Evolutionary conservation across 2,113 vertebrate genomes (phyloP).

Genomic region (Apteryx mantelli): DNA sequence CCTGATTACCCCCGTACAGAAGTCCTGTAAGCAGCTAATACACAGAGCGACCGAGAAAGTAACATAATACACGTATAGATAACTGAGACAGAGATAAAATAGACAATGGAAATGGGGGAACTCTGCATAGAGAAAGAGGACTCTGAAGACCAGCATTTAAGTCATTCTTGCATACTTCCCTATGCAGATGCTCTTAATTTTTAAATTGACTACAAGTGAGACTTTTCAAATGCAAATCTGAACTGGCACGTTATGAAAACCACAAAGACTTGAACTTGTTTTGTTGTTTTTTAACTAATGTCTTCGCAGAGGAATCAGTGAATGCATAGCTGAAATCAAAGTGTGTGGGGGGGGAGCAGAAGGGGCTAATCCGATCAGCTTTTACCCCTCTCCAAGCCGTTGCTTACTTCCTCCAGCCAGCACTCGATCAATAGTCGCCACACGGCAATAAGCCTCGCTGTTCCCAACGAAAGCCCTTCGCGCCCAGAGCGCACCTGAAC

Average conservation of each 20-base stretch:
- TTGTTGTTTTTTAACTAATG: too few relatives aligned
- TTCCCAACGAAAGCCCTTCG: too few relatives aligned
- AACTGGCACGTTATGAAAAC: background rate
- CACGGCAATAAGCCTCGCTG: background rate
- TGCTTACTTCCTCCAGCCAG: background rate
- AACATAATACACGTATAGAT: accelerated
- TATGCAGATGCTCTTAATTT: accelerated
- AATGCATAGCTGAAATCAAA: background rate
- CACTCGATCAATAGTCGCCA: accelerated
- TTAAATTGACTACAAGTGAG: background rate
- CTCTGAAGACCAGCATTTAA: accelerated
- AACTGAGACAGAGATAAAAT: accelerated
- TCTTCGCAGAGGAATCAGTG: background rate
- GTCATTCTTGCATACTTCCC: background rate
- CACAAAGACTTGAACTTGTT: accelerated
- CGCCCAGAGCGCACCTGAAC: too few relatives aligned
- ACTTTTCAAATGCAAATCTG: background rate
- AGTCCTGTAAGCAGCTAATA: accelerated
- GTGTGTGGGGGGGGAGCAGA: too few relatives aligned
- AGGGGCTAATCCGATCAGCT: background rate
- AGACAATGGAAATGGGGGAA: accelerated
- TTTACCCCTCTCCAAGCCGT: background rate
- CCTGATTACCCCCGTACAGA: background rate
- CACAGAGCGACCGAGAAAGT: background rate
- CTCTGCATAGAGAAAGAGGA: background rate